Conservation (phyloP, 2,113 vertebrate species). For the Callipepla californica region DNA sequence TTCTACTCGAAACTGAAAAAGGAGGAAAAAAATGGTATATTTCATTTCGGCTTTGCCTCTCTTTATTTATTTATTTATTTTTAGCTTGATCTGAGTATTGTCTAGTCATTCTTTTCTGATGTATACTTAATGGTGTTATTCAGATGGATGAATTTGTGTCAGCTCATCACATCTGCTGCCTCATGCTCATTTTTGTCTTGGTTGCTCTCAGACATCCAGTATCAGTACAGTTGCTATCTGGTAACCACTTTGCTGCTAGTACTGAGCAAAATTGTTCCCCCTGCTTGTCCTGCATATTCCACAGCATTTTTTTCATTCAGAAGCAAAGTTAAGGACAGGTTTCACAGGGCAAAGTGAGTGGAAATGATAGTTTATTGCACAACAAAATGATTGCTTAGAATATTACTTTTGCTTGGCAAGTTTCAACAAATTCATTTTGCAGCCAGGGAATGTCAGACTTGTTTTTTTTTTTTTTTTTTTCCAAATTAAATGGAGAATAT, state of each 20-base stretch:
- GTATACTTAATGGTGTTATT: constrained; percentile 29
- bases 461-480: not conserved
- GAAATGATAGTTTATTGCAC: not conserved
- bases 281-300: not conserved
- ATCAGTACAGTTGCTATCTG: not conserved
- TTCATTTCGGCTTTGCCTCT: not conserved
- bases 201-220: not conserved
- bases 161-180: not conserved
- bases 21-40: not conserved
- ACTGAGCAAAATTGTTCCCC: constrained; percentile 27
- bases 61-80: not conserved
- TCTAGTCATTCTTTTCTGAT: constrained; percentile 21
- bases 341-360: not conserved
- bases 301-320: constrained; percentile 36
- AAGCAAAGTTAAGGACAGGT: not conserved
- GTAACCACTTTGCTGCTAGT: not conserved
- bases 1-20: constrained; percentile 14
- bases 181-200: constrained; percentile 5
- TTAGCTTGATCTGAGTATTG: constrained; percentile 13
- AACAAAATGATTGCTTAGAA: not conserved
- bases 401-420: not conserved
- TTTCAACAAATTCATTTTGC: constrained; percentile 11
- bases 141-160: constrained; percentile 12
- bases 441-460: constrained; percentile 18
- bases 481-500: not conserved